Evolutionary conservation across 2,888 invertebrate species (phyloP), one percentile per base, ranked within the genome.

Genomic region (Danaus chrysippus): DNA sequence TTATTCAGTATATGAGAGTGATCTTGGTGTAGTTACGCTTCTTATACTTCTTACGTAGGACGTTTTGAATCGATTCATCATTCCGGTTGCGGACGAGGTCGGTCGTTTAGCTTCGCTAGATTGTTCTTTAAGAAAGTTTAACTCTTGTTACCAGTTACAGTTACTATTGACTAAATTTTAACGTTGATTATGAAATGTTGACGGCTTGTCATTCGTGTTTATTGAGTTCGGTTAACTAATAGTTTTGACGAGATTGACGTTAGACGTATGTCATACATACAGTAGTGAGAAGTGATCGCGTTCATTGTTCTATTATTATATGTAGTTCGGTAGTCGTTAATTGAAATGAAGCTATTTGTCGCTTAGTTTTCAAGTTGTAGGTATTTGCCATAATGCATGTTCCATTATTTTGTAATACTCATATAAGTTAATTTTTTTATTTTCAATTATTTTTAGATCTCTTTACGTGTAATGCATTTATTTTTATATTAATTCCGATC

Each of bases 381-480:
- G 87, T 86, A 83, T 91, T 87, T 91, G 91, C 91, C 91, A 91
- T 91, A 91, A 89, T 87, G 91, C 91, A 91, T 89, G 91, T 91
- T 91, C 91, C 91, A 90, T 89, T 87, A 82, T 86, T 82, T 84
- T 84, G 85, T 90, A 91, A 91, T 91, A 91, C 91, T 91, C 91
- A 91, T 82, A 72, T 82, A 87, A 88, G 86, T 85, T 87, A 86
- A 85, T 83, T 83, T 82, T 73, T 69, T 82, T 83, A 83, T 82
- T 83, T 85, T 87, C 84, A 79, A 82, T 88, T 90, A 87, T 83
- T 82, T 87, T 90, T 88, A 91, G 91, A 91, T 91, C 91, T 91
- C 91, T 88, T 88, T 90, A 86, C 84, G 77, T 87, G 79, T 89
- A 87, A 85, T 90, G 91, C 91, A 91, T 91, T 91, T 91, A 91